Conservation (phyloP, 2,113 vertebrate genomes). For the Chamaetylas fuelleborni region DNA sequence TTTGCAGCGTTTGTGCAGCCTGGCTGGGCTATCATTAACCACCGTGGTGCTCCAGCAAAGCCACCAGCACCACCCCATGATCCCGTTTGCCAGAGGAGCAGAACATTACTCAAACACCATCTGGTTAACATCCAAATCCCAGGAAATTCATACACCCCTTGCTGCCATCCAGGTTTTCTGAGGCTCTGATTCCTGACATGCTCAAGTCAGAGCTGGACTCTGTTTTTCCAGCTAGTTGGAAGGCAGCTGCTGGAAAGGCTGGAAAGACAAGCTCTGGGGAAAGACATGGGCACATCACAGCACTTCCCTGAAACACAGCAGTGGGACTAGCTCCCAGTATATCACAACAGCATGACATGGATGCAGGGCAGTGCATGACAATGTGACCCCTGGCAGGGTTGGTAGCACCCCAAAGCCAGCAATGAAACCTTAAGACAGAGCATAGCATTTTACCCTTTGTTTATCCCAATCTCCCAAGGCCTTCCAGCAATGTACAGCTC, state of each 20-base stretch:
- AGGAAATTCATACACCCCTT: background rate
- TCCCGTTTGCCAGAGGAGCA: background rate
- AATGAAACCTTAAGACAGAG: background rate
- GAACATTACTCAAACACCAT: background rate
- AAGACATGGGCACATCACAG: background rate
- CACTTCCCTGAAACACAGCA: background rate
- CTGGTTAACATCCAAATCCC: background rate
- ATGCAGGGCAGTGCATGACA: background rate
- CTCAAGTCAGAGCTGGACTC: rapidly evolving
- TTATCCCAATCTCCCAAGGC: background rate
- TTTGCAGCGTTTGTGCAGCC: background rate
- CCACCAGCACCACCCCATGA: background rate
- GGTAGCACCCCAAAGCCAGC: background rate
- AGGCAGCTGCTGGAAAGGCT: background rate
- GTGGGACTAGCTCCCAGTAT: background rate
- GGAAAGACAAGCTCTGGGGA: background rate
- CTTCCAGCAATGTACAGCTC: background rate
- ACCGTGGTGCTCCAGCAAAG: rapidly evolving
- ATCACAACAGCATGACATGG: rapidly evolving
- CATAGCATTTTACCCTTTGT: background rate
- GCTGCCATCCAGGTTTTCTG: background rate
- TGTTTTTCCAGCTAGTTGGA: background rate
- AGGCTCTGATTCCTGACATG: rapidly evolving
- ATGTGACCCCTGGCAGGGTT: background rate
- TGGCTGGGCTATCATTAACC: background rate